Base-by-base conservation (phyloP, 53 echinoderm and acorn worm species). In the Apostichopus leukothele region DNA sequence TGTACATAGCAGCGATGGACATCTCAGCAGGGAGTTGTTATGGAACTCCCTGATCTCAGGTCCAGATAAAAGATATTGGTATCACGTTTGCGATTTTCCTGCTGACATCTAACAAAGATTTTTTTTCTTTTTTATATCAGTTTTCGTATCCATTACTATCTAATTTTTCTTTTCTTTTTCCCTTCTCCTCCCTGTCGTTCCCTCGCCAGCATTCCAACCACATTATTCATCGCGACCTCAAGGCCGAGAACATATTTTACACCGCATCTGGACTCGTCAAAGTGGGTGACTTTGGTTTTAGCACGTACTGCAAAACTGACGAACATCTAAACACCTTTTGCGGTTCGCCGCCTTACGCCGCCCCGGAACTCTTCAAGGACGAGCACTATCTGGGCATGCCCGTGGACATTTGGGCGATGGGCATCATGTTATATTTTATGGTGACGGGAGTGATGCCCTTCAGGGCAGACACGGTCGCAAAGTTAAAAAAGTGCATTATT, bases 251-350 rank as follows among this genome's bases (percentile, higher is more conserved):
- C 77, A 90, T 99, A 22, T 99, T 99, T 90, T 99, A 99, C 88
- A 94, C 99, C 52, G 94, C 93, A 68, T 93, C 96, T 57, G 99
- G 99, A 74, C 91, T 95, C 5, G 99, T 96, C n/a, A 99, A 99
- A 90, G 94, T 99, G 1, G 99, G 99, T 6, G 99, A 99, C 90
- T 99, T 99, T 90, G 99, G 99, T 22, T 99, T 99, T 84, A 99
- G 99, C 78, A 99, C 99, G 7, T 90, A 94, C 60, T 94, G 93
- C 84, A 94, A 92, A 22, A 89, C 88, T 66, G 93, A 90, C 13
- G 99, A 96, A 81, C 94, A 91, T 63, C 68, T 99, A n/a, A 99
- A 99, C 87, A 99, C 99, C 4, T 99, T 99, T 86, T 99, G 99
- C 75, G 99, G 99, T 11, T 99, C 99, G 10, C 99, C 99, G 5